Percentiles rank a stretch among this genome's conserved stretches.
phyloP scores from a whole-genome alignment of 2,888 invertebrate species.

The Bibio marci region DNA sequence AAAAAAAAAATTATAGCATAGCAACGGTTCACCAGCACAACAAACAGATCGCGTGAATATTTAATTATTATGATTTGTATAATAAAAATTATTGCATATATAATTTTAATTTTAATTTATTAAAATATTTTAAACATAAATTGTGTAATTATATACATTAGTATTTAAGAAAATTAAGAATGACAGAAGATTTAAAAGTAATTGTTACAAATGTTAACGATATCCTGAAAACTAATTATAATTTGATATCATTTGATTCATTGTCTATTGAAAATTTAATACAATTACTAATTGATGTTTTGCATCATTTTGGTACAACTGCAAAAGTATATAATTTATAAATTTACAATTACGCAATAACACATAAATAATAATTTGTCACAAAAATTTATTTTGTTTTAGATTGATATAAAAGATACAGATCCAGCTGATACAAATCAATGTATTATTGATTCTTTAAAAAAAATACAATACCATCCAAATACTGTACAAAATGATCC shows the following conservation, averaged over 20 bases:
- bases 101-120: too few relatives aligned
- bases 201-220: conserved; percentile 58
- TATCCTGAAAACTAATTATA: conserved; percentile 52
- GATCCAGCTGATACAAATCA: conserved; percentile 59
- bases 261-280: conserved; percentile 56
- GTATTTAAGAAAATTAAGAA: too few relatives aligned
- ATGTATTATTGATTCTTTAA: conserved; percentile 48
- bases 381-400: conserved; percentile 5
- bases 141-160: too few relatives aligned
- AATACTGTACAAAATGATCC: conserved; percentile 30
- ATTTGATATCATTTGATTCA: conserved; percentile 72
- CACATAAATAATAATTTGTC: neutral
- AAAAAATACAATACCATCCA: conserved; percentile 67
- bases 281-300: conserved; percentile 60
- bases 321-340: conserved; percentile 32
- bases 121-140: too few relatives aligned
- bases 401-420: conserved; percentile 55
- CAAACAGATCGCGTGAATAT: too few relatives aligned
- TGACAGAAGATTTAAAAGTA: conserved; percentile 50
- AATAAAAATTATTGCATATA: too few relatives aligned
- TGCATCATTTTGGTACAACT: conserved; percentile 50
- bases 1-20: too few relatives aligned
- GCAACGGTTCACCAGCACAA: too few relatives aligned
- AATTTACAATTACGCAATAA: too few relatives aligned
- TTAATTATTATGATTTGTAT: too few relatives aligned